Percentiles rank a stretch among this genome's conserved stretches.
Conservation (phyloP, 1,140 invertebrate species). For the Drosophila sulfurigaster region DNA sequence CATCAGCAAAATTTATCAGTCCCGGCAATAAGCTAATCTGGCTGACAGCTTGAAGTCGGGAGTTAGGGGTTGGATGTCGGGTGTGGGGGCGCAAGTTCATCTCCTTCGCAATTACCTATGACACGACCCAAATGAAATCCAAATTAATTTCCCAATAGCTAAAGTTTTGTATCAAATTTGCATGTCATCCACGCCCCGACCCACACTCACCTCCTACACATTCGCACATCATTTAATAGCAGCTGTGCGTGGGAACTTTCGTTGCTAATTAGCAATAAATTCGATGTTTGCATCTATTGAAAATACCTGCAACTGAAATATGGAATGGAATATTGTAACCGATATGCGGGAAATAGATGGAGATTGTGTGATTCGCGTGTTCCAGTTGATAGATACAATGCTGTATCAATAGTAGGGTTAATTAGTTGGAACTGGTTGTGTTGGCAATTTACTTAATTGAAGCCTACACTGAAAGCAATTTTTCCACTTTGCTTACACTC, state of each 20-base stretch:
- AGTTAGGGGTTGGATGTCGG: too few relatives aligned
- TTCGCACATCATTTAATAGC: conserved; percentile 12
- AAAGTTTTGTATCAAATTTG: conserved; percentile 73
- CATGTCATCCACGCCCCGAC: conserved; percentile 44
- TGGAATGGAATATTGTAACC: conserved; percentile 52
- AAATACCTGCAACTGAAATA: conserved; percentile 54
- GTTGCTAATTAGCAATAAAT: conserved; percentile 56
- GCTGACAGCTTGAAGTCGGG: conserved; percentile 62
- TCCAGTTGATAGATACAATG: conserved; percentile 33
- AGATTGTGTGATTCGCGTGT: conserved; percentile 7
- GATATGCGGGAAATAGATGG: conserved; percentile 3
- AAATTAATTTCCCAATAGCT: conserved; percentile 74
- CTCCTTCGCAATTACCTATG: conserved; percentile 18
- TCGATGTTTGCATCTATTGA: conserved; percentile 54
- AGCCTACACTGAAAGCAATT: neutral
- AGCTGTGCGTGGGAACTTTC: conserved; percentile 29
- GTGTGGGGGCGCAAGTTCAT: neutral
- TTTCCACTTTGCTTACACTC: neutral
- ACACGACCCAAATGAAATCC: conserved; percentile 64
- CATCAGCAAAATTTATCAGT: conserved; percentile 65
- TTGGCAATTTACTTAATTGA: conserved; percentile 22
- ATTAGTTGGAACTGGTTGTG: conserved; percentile 38
- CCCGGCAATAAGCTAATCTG: conserved; percentile 59
- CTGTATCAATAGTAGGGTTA: conserved; percentile 36
- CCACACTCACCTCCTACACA: neutral